Evolutionary conservation across 2,113 vertebrate genomes (phyloP).

Genomic region (Tonatia bakeri): DNA sequence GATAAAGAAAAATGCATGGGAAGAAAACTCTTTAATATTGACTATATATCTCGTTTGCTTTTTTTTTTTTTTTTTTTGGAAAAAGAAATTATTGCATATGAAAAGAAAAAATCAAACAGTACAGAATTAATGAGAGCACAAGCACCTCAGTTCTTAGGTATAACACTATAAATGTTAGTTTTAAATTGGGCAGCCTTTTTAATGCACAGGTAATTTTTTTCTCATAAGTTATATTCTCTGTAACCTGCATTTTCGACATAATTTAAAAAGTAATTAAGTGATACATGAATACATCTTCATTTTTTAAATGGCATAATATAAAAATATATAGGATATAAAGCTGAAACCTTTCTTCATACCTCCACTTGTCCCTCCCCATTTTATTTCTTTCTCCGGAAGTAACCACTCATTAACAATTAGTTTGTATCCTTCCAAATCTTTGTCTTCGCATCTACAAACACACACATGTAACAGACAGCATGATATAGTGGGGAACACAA

Average conservation of each 20-base stretch:
- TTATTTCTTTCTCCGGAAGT: neutral
- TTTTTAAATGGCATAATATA: neutral
- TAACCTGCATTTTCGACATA: neutral
- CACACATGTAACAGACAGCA: neutral
- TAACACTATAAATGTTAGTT: neutral
- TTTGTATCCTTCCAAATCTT: neutral
- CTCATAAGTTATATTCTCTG: neutral
- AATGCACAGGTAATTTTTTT: neutral
- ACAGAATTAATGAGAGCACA: conserved; percentile 26
- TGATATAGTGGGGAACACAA: neutral
- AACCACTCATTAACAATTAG: neutral
- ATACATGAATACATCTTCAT: neutral
- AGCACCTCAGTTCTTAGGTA: neutral
- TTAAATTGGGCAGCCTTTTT: neutral
- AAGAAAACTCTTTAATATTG: neutral
- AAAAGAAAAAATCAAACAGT: conserved; percentile 6
- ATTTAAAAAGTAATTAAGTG: neutral
- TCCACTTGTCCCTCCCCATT: neutral
- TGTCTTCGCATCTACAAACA: neutral
- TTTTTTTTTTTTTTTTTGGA: neutral
- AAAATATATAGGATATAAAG: neutral
- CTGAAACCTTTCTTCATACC: neutral
- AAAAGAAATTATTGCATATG: neutral
- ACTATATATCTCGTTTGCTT: neutral
- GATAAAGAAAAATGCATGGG: neutral